Evolutionary conservation across 2,113 vertebrate genomes (phyloP), one percentile per base, ranked within the genome.

Genomic region (Spilogale gracilis): DNA sequence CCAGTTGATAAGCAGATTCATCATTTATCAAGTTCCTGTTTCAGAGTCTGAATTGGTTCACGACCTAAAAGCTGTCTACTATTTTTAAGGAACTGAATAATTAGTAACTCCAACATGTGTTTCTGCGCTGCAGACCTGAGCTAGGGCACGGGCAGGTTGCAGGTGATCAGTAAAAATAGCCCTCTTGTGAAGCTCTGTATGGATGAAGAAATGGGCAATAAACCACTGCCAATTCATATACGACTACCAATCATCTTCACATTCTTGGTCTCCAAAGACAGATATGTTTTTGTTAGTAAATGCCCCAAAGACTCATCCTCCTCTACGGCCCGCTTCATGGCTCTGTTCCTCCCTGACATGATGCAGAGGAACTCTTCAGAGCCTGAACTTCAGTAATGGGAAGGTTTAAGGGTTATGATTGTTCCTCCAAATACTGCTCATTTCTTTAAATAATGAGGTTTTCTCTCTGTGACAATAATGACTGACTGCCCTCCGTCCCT

Each of bases 21-120:
- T 67, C 50, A 38, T 43, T 73, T 45, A 25, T 21, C 82, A 45
- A 52, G 32, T 48, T 52, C 9, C 16, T 23, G 1, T 27, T 91
- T 89, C 71, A 78, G 58, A 50, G 43, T 50, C 17, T 61, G n/a
- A 71, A 20, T 32, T 43, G 78, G 9, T 73, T 92, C 20, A 30
- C 54, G 48, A 5, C n/a, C 32, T 67, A 43, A 38, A 38, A 63
- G 50, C 58, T 48, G 56, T 32, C 13, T 32, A 10, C 61, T 21
- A 0, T 52, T 30, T 84, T 38, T 43, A 73, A 80, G 85, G 54
- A 38, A n/a, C 56, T 27, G 8, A 56, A 0, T 58, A n/a, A 50
- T 58, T 23, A 12, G 25, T 16, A 13, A 10, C 48, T 81, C 38
- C 10, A n/a, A 13, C 5, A 0, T 0, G 1, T 32, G 2, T 11